Evolutionary conservation across 1,140 invertebrate genomes (phyloP).

Genomic region (Heliconius melpomene): DNA sequence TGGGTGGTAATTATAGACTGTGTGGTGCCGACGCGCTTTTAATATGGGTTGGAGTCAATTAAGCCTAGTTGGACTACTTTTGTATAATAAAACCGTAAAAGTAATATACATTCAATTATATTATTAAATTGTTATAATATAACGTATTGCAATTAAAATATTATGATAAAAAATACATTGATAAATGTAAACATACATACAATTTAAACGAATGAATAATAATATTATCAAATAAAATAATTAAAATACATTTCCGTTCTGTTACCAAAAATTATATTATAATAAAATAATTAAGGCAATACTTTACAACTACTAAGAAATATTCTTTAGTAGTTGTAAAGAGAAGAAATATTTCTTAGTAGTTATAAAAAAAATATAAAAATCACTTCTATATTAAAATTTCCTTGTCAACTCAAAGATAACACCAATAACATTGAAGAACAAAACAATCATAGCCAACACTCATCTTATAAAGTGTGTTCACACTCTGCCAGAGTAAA

Average conservation of each 20-base stretch:
- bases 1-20: slow-evolving; percentile 33
- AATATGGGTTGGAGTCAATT: background rate
- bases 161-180: too few relatives aligned
- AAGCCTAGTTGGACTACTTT: background rate
- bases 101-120: background rate
- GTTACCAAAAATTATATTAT: too few relatives aligned
- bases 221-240: too few relatives aligned
- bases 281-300: too few relatives aligned
- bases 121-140: too few relatives aligned
- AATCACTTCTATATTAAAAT: background rate
- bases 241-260: too few relatives aligned
- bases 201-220: too few relatives aligned
- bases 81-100: background rate
- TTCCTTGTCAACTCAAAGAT: background rate
- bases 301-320: background rate
- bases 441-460: background rate
- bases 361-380: too few relatives aligned
- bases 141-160: too few relatives aligned
- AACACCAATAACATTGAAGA: slow-evolving; percentile 17
- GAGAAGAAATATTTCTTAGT: too few relatives aligned
- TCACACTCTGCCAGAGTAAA: slow-evolving; percentile 25
- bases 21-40: slow-evolving; percentile 12
- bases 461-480: slow-evolving; percentile 32
- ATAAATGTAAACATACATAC: too few relatives aligned
- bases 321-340: too few relatives aligned